Conservation (phyloP, 2,888 invertebrate genomes). For the Siphlonurus alternatus region DNA sequence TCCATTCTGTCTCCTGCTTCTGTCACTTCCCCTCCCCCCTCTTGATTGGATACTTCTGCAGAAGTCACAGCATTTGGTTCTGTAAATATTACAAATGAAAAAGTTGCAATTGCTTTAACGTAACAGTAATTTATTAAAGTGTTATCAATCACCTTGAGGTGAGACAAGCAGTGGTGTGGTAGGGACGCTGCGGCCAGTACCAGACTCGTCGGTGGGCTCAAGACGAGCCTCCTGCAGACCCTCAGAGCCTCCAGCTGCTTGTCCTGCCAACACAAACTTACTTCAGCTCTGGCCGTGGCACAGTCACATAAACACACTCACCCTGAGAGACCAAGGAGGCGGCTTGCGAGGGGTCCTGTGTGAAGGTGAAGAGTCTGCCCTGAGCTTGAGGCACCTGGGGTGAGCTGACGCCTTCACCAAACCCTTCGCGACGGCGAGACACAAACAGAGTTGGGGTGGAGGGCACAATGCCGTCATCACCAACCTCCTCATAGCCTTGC, state of each 20-base stretch:
- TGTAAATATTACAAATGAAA: too few species aligned
- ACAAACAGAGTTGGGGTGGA: slow-evolving; percentile 76
- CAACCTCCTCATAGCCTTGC: slow-evolving; percentile 35
- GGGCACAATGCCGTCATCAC: slow-evolving; percentile 69
- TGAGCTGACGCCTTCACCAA: slow-evolving; percentile 83
- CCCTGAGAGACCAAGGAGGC: too few species aligned
- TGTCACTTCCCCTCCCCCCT: too few species aligned
- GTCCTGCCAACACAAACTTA: too few species aligned
- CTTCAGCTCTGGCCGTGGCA: too few species aligned
- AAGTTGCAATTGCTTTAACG: too few species aligned
- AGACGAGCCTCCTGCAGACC: background rate
- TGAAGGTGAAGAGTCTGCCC: background rate
- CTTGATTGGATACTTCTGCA: too few species aligned
- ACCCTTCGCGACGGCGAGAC: slow-evolving; percentile 66
- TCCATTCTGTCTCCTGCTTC: too few species aligned
- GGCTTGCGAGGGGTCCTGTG: background rate
- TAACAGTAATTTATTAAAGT: too few species aligned
- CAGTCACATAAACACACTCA: too few species aligned
- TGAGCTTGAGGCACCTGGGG: slow-evolving; percentile 46
- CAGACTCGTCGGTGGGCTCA: background rate
- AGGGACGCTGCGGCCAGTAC: background rate
- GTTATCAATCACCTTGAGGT: background rate
- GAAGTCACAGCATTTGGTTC: too few species aligned
- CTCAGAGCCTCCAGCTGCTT: too few species aligned
- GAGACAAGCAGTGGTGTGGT: background rate